A percentile compares a stretch with the other conserved stretches of the same genome.
These are phyloP conservation scores for Diplosoma virens DNA, from an alignment of 23 tunicate genomes.

Conservation along the genomic window DNA sequence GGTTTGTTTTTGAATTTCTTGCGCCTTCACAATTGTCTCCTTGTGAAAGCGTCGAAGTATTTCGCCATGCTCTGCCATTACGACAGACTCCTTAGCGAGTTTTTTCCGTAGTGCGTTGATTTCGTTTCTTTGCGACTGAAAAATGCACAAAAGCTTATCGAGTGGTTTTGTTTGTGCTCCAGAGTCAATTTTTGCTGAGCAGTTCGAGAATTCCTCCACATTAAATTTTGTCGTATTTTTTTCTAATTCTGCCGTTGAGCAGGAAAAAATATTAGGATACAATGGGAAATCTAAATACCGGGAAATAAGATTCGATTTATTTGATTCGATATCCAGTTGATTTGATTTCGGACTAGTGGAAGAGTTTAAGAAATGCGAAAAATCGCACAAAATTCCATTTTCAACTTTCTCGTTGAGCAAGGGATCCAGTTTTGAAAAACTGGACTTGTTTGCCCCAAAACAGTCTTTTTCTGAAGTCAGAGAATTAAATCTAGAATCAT, in stretches of 20 bases:
- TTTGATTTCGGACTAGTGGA: not conserved
- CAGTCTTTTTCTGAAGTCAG: not conserved
- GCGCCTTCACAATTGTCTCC: not conserved
- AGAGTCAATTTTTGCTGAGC: too few relatives aligned
- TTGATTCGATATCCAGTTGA: too few relatives aligned
- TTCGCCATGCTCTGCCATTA: not conserved
- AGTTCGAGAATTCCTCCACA: too few relatives aligned
- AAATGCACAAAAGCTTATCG: not conserved
- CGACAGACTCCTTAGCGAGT: not conserved
- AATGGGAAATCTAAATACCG: too few relatives aligned
- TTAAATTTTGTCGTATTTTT: too few relatives aligned
- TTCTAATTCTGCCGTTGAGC: too few relatives aligned
- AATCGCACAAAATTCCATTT: conserved; percentile 1
- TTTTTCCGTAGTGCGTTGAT: not conserved
- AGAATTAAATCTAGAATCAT: conserved; percentile 16
- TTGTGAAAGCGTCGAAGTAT: not conserved
- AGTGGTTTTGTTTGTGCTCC: too few relatives aligned
- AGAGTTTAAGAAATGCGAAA: not conserved
- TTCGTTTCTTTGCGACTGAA: not conserved
- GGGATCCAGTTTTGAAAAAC: too few relatives aligned
- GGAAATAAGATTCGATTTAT: too few relatives aligned
- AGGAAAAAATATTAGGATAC: too few relatives aligned
- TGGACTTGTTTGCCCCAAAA: not conserved
- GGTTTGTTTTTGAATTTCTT: not conserved
- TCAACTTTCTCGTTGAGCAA: not conserved